Evolutionary conservation across 2,888 invertebrate genomes (phyloP), one percentile per base, ranked within the genome.

Genomic region (Labia minor): DNA sequence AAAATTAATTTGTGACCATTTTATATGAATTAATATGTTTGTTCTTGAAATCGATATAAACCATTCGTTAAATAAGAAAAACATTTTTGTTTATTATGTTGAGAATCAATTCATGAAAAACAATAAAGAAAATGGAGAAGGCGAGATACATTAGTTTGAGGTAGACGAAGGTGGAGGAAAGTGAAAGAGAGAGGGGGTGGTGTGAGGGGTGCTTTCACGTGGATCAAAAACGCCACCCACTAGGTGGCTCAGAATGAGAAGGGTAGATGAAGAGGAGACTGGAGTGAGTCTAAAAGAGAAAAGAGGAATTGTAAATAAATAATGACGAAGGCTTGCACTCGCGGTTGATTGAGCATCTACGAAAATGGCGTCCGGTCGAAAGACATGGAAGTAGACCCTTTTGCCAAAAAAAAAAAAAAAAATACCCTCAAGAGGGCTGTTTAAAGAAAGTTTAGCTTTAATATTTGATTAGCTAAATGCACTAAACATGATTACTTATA

Each of bases 81-180:
- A 11, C 14, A n/a, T 49, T 49, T 49, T 49, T 49, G 4, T 49
- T 49, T 16, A 14, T 49, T 49, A 2, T n/a, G 49, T 14, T 49
- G 49, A 49, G 49, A 49, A 49, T 49, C 49, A 49, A 49, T 49
- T 49, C 49, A 49, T 49, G 49, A 49, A 49, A 49, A 49, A 49
- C 49, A 49, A 49, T 49, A 49, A 49, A 49, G 49, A 49, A 49
- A 49, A 49, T 49, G 49, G 49, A 49, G 49, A 49, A 49, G 49
- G 49, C 49, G 49, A 26, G 26, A 49, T 49, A 14, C 49, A 14
- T n/a, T 11, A 49, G 14, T 11, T n/a, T n/a, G n/a, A n/a, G n/a
- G n/a, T n/a, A n/a, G n/a, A n/a, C n/a, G n/a, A n/a, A 16, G 49
- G 14, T 11, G 49, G n/a, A 16, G 49, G 14, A 26, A 26, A 26